phyloP scores from a whole-genome alignment of 53 echinoderm and acorn worm species.

The Antedon mediterranea region DNA sequence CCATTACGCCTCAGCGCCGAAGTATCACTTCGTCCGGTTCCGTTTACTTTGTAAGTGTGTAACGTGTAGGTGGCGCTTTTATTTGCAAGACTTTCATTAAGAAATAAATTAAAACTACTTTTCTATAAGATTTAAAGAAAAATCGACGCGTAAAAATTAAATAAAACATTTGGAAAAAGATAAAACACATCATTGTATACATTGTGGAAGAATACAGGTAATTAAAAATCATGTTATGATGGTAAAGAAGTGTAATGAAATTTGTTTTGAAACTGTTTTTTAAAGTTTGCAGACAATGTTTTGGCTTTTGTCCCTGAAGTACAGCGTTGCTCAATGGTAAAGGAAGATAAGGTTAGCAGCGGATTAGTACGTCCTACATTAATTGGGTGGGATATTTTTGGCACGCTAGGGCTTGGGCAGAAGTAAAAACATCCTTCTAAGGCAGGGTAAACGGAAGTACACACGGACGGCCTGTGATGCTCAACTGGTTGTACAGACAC shows the following conservation, averaged over 20 bases:
- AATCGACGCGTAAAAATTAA: not conserved
- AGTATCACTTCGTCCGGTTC: not conserved
- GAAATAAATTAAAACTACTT: not conserved
- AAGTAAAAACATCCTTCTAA: conserved; percentile 1
- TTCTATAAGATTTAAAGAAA: not conserved
- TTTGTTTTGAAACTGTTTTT: not conserved
- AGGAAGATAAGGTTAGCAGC: not conserved
- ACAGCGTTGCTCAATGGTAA: not conserved
- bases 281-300: not conserved
- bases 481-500: not conserved
- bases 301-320: not conserved
- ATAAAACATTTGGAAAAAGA: not conserved
- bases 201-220: not conserved
- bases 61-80: not conserved
- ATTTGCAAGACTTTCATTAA: not conserved
- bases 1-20: not conserved
- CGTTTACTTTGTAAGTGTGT: not conserved
- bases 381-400: conserved; percentile 1
- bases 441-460: not conserved
- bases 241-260: not conserved
- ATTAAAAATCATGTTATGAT: not conserved
- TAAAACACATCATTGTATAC: not conserved
- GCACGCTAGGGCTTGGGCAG: not conserved
- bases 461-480: not conserved
- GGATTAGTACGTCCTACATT: not conserved